Conservation (phyloP, 2,888 invertebrate species). For the Mesopsocus fuscifrons region DNA sequence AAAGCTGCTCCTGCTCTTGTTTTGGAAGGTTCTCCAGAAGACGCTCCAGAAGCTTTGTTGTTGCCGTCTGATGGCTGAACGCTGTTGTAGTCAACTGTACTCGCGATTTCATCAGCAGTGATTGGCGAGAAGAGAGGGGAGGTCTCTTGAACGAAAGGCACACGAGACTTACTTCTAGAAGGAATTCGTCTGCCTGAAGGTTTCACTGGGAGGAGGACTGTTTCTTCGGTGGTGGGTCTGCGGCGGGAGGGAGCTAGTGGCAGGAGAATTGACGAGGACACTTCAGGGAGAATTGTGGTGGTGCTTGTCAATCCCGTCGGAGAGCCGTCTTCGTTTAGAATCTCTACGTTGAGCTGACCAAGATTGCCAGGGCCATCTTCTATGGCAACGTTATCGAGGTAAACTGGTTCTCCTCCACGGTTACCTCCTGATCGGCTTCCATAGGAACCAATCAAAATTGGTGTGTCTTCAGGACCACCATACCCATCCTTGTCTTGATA, state of each 20-base stretch:
- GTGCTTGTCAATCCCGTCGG: background rate
- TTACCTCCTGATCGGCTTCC: background rate
- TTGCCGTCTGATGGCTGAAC: constrained; percentile 18
- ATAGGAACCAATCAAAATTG: background rate
- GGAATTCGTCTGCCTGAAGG: constrained; percentile 2
- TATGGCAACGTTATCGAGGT: background rate
- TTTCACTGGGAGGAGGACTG: background rate
- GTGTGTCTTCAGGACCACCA: background rate
- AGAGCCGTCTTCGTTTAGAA: background rate
- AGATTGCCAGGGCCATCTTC: background rate
- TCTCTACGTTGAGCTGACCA: background rate
- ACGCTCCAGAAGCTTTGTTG: constrained; percentile 22
- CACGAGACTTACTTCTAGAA: background rate
- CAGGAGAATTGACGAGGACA: background rate
- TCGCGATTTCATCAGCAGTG: constrained; percentile 12
- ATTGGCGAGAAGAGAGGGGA: constrained; percentile 7
- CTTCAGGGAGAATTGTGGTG: constrained; percentile 3
- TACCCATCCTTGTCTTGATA: too few species aligned
- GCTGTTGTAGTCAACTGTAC: constrained; percentile 13
- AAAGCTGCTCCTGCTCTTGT: constrained; percentile 29
- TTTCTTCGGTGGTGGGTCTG: background rate
- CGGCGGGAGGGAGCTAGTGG: background rate
- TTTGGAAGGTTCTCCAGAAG: constrained; percentile 17
- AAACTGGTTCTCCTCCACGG: background rate
- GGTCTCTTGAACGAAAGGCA: background rate